A percentile compares a stretch with the other conserved stretches of the same genome.
These are phyloP conservation scores for Acropternis orthonyx DNA, from an alignment of 2,797 vertebrate genomes.

Conservation along the genomic window DNA sequence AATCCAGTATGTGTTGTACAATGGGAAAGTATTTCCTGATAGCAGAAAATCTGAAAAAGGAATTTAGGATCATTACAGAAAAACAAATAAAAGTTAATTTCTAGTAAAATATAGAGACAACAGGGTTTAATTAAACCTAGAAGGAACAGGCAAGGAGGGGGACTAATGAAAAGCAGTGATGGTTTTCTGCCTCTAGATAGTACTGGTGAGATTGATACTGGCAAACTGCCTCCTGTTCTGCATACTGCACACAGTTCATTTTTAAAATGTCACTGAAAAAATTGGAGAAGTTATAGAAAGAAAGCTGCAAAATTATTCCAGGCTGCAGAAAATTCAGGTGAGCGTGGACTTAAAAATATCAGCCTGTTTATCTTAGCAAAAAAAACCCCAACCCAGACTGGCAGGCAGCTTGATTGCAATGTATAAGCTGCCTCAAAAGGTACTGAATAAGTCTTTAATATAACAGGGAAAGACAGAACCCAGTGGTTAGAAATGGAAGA, in stretches of 20 bases:
- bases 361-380: not conserved
- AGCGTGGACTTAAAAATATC: not conserved
- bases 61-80: not conserved
- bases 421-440: not conserved
- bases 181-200: constrained; percentile 10
- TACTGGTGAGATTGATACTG: not conserved
- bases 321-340: not conserved
- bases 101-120: not conserved
- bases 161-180: not conserved
- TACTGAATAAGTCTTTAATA: not conserved
- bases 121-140: not conserved
- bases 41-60: not conserved
- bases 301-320: not conserved
- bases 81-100: not conserved
- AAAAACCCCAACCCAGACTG: not conserved
- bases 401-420: not conserved
- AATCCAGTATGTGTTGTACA: not conserved
- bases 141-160: not conserved
- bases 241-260: not conserved
- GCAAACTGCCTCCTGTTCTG: not conserved
- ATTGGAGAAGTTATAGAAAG: not conserved
- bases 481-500: not conserved
- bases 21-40: not conserved
- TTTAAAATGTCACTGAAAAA: not conserved
- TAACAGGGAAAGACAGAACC: not conserved